These are phyloP conservation scores for Planiliza haematocheilus DNA, from an alignment of 2,113 vertebrate genomes.

Conservation along the genomic window DNA sequence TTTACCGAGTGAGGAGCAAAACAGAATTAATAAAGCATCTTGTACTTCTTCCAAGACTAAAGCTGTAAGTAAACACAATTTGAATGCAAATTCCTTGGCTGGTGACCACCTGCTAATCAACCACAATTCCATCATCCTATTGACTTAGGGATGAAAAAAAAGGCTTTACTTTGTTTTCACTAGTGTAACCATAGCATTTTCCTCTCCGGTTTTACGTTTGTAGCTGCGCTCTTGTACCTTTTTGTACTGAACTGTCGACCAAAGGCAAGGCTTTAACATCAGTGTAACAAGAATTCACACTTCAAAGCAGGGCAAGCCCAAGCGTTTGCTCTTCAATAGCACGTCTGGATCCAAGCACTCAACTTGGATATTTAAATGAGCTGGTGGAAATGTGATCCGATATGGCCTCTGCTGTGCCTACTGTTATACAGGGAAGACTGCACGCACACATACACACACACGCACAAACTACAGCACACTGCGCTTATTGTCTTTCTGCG, in stretches of 20 bases:
- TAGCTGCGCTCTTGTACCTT: constrained; percentile 8
- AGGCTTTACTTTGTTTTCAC: constrained; percentile 12
- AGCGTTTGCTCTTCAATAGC: constrained; percentile 26
- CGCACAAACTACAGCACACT: not conserved
- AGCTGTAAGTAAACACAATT: constrained; percentile 52
- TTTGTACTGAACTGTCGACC: constrained; percentile 28
- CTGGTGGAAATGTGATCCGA: constrained; percentile 10
- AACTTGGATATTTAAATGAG: constrained; percentile 47
- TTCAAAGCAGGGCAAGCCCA: constrained; percentile 51
- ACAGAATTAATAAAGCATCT: constrained; percentile 58
- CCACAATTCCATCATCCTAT: constrained; percentile 41
- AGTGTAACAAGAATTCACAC: constrained; percentile 51
- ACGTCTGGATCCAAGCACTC: constrained; percentile 32
- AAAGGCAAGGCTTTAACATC: constrained; percentile 38
- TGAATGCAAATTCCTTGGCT: constrained; percentile 48
- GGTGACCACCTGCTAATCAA: constrained; percentile 51
- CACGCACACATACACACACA: constrained; percentile 1
- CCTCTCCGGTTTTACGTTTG: constrained; percentile 29
- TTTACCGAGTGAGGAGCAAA: constrained; percentile 46
- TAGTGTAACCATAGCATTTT: not conserved
- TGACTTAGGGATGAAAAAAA: constrained; percentile 1
- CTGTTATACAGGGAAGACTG: constrained; percentile 21
- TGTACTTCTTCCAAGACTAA: constrained; percentile 36
- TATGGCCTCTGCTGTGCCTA: not conserved
- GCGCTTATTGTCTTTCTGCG: constrained; percentile 1